Conservation (phyloP, 2,888 invertebrate genomes). For the Taphrorychus bicolor region DNA sequence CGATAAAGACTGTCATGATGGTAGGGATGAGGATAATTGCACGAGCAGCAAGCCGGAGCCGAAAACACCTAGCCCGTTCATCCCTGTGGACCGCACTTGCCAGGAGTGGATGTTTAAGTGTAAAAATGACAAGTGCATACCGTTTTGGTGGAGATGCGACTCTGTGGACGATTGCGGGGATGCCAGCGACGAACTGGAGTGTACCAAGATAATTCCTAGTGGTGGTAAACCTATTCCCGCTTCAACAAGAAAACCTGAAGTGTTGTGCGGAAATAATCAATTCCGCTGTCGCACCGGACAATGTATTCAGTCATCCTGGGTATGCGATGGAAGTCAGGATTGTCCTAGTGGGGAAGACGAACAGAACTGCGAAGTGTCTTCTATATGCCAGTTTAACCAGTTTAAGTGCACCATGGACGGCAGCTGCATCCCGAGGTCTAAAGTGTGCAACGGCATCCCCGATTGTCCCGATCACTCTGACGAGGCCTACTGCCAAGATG, state of each 20-base stretch:
- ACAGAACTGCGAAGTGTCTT: constrained; percentile 51
- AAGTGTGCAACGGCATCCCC: constrained; percentile 62
- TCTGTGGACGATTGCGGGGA: constrained; percentile 79
- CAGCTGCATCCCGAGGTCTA: constrained; percentile 64
- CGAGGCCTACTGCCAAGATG: constrained; percentile 57
- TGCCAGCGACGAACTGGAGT: constrained; percentile 73
- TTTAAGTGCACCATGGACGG: constrained; percentile 69
- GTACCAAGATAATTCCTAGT: constrained; percentile 26
- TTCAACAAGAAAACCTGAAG: neutral
- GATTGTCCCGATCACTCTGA: constrained; percentile 69
- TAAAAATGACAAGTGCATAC: constrained; percentile 72
- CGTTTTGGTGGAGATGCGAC: constrained; percentile 84
- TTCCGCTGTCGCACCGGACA: constrained; percentile 65
- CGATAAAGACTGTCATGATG: constrained; percentile 74
- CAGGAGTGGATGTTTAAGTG: constrained; percentile 83
- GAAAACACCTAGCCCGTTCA: neutral
- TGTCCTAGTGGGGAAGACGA: constrained; percentile 71
- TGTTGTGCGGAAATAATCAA: constrained; percentile 63
- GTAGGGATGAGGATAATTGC: constrained; percentile 77
- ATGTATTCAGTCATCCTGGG: constrained; percentile 68
- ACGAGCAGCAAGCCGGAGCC: constrained; percentile 48
- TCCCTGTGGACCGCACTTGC: constrained; percentile 59
- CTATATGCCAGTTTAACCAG: constrained; percentile 58
- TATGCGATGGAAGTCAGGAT: constrained; percentile 69
- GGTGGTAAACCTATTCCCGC: neutral